phyloP scores from a whole-genome alignment of 2,888 invertebrate genomes.

The Sycophila texana region DNA sequence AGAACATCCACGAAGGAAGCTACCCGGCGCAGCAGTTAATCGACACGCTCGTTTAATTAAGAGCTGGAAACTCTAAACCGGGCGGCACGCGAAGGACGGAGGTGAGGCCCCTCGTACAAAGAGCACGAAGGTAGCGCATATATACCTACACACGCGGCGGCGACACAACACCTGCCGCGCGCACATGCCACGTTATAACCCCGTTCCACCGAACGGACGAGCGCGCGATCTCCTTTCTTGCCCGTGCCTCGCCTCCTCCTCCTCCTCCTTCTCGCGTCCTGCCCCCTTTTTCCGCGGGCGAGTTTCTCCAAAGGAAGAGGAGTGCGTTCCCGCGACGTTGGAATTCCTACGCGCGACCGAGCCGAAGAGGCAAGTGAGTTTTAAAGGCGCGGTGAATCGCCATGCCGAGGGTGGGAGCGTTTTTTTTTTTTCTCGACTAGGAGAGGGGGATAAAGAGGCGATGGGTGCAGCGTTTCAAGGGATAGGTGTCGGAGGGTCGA shows the following conservation, averaged over 20 bases:
- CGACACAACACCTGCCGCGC: constrained; percentile 13
- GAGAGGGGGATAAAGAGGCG: too few species aligned
- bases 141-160: not conserved
- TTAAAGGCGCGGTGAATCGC: not conserved
- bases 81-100: not conserved
- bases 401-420: not conserved
- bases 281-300: not conserved
- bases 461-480: too few species aligned
- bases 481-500: too few species aligned
- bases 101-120: not conserved
- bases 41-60: constrained; percentile 22
- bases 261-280: not conserved
- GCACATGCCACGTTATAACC: constrained; percentile 37
- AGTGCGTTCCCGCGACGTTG: not conserved
- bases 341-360: not conserved
- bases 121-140: not conserved
- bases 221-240: not conserved
- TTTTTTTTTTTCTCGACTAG: too few species aligned
- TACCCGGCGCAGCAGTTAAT: constrained; percentile 2
- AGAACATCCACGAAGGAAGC: not conserved
- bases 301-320: constrained; percentile 9
- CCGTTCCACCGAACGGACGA: constrained; percentile 4
- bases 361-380: not conserved
- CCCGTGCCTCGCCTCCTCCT: not conserved
- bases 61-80: constrained; percentile 28